phyloP scores from a whole-genome alignment of 2,113 vertebrate genomes.

The Grammomys dolichurus region DNA sequence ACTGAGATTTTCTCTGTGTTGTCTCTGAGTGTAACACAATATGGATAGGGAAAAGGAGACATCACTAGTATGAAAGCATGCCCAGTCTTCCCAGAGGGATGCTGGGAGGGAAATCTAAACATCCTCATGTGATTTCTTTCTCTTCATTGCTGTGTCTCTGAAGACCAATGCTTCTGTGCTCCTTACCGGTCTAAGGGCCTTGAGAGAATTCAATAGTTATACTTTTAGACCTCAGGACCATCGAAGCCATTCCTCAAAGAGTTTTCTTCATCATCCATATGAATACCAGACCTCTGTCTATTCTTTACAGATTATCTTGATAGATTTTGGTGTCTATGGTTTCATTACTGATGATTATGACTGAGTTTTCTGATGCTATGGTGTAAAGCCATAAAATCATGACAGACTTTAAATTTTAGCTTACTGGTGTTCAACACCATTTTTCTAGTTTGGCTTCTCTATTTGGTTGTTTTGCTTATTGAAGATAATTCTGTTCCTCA shows the following conservation, averaged over 20 bases:
- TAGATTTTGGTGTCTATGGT: neutral
- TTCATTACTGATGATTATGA: conserved; percentile 16
- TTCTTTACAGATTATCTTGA: conserved; percentile 16
- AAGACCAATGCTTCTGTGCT: neutral
- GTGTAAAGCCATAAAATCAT: neutral
- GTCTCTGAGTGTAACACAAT: neutral
- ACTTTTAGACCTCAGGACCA: neutral
- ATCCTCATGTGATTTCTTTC: neutral
- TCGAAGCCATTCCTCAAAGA: neutral
- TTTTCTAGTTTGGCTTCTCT: neutral
- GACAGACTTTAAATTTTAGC: neutral
- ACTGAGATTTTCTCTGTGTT: fast-evolving
- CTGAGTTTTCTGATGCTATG: neutral
- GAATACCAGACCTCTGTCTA: neutral
- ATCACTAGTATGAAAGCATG: neutral
- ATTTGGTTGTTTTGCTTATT: conserved; percentile 28
- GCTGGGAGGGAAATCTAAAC: neutral
- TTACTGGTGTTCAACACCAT: neutral
- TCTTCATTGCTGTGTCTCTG: neutral
- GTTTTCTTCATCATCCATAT: neutral
- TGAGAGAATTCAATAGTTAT: neutral
- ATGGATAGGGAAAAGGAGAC: neutral
- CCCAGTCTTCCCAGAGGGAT: neutral
- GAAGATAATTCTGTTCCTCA: conserved; percentile 26
- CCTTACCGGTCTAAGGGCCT: neutral